phyloP scores from a whole-genome alignment of 2,797 vertebrate genomes.

The Halcyon leucocephala region DNA sequence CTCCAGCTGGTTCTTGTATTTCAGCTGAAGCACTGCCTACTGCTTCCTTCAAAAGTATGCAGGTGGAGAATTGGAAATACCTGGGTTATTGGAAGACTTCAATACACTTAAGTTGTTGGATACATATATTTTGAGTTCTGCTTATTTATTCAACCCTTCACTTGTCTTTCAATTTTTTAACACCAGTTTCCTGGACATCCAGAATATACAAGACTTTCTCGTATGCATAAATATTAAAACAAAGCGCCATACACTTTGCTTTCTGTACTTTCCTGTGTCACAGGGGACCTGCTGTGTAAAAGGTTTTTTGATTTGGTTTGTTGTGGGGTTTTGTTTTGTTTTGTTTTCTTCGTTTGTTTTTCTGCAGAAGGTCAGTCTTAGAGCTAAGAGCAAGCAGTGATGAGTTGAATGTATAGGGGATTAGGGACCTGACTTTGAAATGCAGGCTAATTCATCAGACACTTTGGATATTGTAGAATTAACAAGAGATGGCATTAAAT shows the following conservation, averaged over 20 bases:
- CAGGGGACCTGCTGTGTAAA: background rate
- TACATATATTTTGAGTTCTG: background rate
- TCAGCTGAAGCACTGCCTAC: background rate
- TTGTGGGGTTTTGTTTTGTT: too few species aligned
- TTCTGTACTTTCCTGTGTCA: background rate
- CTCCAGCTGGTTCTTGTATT: background rate
- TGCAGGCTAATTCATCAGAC: slow-evolving; percentile 25
- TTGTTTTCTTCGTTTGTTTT: too few species aligned
- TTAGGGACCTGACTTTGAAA: slow-evolving; percentile 33
- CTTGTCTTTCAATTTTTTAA: background rate
- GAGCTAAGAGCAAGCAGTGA: background rate
- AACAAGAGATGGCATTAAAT: slow-evolving; percentile 30
- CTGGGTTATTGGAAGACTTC: background rate
- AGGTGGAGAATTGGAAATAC: background rate
- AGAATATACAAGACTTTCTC: background rate
- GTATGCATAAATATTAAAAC: background rate
- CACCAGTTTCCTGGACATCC: background rate
- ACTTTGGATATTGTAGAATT: slow-evolving; percentile 25
- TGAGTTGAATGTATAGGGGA: background rate
- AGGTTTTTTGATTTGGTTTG: background rate
- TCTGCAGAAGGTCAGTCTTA: background rate
- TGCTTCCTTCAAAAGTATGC: background rate
- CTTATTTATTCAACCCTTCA: background rate
- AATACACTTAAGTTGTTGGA: background rate
- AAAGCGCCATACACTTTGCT: background rate